A percentile compares a stretch with the other conserved stretches of the same genome.
Evolutionary conservation across 2,113 vertebrate species (phyloP).

Genomic region (Nematolebias whitei): DNA sequence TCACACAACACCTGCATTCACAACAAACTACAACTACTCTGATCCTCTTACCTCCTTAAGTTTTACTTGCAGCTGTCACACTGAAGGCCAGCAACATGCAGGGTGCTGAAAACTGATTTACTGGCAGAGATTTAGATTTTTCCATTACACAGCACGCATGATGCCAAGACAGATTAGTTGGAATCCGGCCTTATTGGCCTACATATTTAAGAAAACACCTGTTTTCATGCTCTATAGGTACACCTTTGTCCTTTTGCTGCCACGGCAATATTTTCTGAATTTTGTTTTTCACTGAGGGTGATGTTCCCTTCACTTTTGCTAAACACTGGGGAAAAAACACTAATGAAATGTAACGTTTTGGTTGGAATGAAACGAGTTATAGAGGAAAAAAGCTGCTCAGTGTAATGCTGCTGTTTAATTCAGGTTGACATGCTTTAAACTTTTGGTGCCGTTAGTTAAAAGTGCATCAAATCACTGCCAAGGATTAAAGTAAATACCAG

Average conservation of each 20-base stretch:
- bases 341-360: no score
- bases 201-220: constrained; percentile 21
- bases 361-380: no score
- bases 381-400: no score
- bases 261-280: no score
- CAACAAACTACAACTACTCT: neutral
- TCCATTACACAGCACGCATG: constrained; percentile 71
- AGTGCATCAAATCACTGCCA: no score
- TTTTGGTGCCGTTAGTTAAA: no score
- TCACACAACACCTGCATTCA: constrained; percentile 1
- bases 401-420: no score
- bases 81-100: constrained; percentile 57
- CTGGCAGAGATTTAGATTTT: constrained; percentile 76
- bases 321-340: no score
- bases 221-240: constrained; percentile 1
- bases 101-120: constrained; percentile 71
- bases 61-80: constrained; percentile 48
- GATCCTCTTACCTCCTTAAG: constrained; percentile 21
- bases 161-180: constrained; percentile 25
- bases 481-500: no score
- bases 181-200: constrained; percentile 20
- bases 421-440: no score
- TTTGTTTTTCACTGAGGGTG: no score
- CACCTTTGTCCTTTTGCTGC: constrained; percentile 6
- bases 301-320: no score